Percentiles rank a stretch among this genome's conserved stretches.
phyloP scores from a whole-genome alignment of 2,888 invertebrate genomes.

The Melitaea athalia region DNA sequence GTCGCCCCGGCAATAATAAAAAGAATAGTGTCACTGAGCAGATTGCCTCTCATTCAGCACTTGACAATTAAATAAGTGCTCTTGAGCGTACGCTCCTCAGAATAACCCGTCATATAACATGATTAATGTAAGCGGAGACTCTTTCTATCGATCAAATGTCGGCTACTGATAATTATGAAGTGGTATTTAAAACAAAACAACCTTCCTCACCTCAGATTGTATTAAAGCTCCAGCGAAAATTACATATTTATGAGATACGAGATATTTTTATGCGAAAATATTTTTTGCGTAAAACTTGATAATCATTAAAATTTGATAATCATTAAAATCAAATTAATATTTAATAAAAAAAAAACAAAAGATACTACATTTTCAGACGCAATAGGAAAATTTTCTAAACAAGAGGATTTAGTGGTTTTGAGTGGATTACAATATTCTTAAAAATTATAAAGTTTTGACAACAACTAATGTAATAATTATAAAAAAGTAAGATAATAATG shows the following conservation, averaged over 20 bases:
- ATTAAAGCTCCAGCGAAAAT: conserved; percentile 14
- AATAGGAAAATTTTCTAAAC: too few species aligned
- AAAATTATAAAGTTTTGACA: too few species aligned
- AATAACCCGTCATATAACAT: conserved; percentile 72
- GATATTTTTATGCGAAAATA: neutral
- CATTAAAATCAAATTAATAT: neutral
- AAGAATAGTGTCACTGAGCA: conserved; percentile 79
- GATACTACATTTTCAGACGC: too few species aligned
- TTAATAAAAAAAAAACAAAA: too few species aligned
- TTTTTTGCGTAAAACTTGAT: neutral
- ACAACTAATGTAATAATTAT: neutral
- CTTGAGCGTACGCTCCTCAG: conserved; percentile 68
- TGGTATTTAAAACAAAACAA: conserved; percentile 37
- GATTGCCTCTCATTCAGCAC: conserved; percentile 78
- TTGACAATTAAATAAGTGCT: conserved; percentile 80
- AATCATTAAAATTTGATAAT: neutral
- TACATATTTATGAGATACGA: conserved; percentile 12
- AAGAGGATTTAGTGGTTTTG: too few species aligned
- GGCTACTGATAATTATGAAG: conserved; percentile 73
- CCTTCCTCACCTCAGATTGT: conserved; percentile 9
- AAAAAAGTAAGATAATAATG: neutral
- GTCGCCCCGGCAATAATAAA: conserved; percentile 71
- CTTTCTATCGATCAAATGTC: conserved; percentile 75
- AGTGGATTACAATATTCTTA: too few species aligned
- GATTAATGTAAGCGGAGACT: conserved; percentile 68